Evolutionary conservation across 35 echinoderm and acorn worm species (phyloP).

Genomic region (Ophioderma brevispina): DNA sequence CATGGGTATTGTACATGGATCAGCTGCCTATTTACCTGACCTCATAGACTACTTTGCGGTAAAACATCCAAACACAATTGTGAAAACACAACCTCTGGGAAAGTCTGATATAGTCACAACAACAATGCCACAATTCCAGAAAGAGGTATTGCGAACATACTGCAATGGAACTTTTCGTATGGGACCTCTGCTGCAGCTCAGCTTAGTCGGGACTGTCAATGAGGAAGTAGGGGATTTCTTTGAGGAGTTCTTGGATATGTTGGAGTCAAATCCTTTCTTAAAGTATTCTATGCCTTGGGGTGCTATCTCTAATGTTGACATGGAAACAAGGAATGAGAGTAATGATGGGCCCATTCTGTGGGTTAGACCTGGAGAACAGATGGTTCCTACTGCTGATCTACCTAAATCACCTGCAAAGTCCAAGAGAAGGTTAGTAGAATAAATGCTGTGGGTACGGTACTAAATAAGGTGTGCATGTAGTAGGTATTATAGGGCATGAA

Average conservation of each 20-base stretch:
- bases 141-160: slow-evolving; percentile 75
- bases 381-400: slow-evolving; percentile 96
- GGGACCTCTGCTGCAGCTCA: slow-evolving; percentile 93
- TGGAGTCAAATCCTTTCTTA: slow-evolving; percentile 90
- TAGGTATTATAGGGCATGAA: too few relatives aligned
- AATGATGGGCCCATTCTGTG: slow-evolving; percentile 99
- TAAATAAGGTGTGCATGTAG: too few relatives aligned
- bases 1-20: slow-evolving; percentile 91
- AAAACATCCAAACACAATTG: slow-evolving; percentile 70
- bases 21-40: slow-evolving; percentile 68
- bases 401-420: slow-evolving; percentile 93
- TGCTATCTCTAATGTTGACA: slow-evolving; percentile 52
- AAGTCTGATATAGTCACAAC: slow-evolving; percentile 94
- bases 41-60: slow-evolving; percentile 74
- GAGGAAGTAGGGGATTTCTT: slow-evolving; percentile 98
- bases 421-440: slow-evolving; percentile 78
- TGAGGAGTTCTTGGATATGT: slow-evolving; percentile 76
- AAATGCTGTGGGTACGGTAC: too few relatives aligned
- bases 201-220: slow-evolving; percentile 95
- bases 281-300: slow-evolving; percentile 97
- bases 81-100: slow-evolving; percentile 86
- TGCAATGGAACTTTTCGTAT: slow-evolving; percentile 80
- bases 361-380: slow-evolving; percentile 96
- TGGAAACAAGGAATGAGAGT: slow-evolving; percentile 80
- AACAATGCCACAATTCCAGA: slow-evolving; percentile 76